A percentile compares a stretch with the other conserved stretches of the same genome.
phyloP scores from a whole-genome alignment of 2,888 invertebrate species.

The Autographa pulchrina region DNA sequence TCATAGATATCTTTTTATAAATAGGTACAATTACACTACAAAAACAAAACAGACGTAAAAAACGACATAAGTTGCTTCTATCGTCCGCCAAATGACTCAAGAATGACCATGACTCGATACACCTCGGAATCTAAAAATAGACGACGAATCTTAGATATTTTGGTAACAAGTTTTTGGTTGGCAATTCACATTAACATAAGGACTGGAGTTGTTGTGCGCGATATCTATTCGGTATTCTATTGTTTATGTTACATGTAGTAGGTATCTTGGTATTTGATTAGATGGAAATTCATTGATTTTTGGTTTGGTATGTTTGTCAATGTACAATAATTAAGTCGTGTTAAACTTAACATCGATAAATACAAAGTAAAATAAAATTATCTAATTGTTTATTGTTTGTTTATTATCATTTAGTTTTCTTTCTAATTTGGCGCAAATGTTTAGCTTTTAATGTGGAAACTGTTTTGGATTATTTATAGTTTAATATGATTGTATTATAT shows the following conservation, averaged over 20 bases:
- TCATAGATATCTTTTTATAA: conserved; percentile 35
- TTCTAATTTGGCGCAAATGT: too few species aligned
- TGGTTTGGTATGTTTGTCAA: too few species aligned
- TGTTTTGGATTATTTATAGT: too few species aligned
- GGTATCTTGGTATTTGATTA: too few species aligned
- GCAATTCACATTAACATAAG: conserved; percentile 28
- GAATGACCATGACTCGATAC: conserved; percentile 61
- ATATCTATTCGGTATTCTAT: background rate
- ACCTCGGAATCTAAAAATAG: conserved; percentile 65
- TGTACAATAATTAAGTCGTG: too few species aligned
- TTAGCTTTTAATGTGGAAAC: too few species aligned
- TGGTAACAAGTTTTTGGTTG: conserved; percentile 62
- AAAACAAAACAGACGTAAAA: conserved; percentile 49
- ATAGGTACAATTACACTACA: conserved; percentile 40
- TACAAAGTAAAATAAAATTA: too few species aligned
- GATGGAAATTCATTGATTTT: too few species aligned
- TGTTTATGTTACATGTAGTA: background rate
- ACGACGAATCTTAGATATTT: conserved; percentile 61
- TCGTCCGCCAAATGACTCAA: conserved; percentile 61
- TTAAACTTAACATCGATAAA: too few species aligned
- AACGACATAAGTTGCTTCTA: conserved; percentile 27
- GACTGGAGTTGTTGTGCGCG: conserved; percentile 23
- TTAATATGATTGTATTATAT: too few species aligned
- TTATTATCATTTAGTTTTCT: too few species aligned
- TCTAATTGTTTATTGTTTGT: too few species aligned